A percentile compares a stretch with the other conserved stretches of the same genome.
Conservation (phyloP, 2,888 invertebrate genomes). For the Sphaerophoria taeniata region DNA sequence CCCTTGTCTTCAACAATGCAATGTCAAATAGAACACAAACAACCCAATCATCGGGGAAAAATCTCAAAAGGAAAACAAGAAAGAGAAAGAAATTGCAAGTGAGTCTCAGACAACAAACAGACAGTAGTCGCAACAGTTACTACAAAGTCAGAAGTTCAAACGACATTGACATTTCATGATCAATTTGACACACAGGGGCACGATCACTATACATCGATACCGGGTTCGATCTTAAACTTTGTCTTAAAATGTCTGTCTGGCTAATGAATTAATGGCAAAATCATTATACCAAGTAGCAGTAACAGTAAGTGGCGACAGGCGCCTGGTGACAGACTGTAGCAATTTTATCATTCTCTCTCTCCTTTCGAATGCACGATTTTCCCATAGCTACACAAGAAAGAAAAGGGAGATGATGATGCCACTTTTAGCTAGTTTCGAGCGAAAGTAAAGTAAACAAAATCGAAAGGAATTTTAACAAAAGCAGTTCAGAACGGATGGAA, state of each 20-base stretch:
- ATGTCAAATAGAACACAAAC: slow-evolving; percentile 61
- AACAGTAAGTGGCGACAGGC: slow-evolving; percentile 26
- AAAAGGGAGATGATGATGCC: slow-evolving; percentile 8
- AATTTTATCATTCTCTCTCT: background rate
- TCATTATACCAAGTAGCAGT: slow-evolving; percentile 44
- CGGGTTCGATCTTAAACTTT: background rate
- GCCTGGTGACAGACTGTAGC: slow-evolving; percentile 28
- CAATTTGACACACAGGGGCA: slow-evolving; percentile 82
- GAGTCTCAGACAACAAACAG: background rate
- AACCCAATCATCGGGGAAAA: background rate
- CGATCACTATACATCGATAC: slow-evolving; percentile 72
- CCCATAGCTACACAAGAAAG: background rate
- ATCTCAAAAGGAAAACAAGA: slow-evolving; percentile 9
- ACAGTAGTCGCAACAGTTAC: background rate
- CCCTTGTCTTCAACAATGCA: slow-evolving; percentile 32
- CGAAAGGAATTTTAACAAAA: slow-evolving; percentile 51
- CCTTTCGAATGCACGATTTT: slow-evolving; percentile 60
- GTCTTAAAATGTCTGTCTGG: slow-evolving; percentile 8
- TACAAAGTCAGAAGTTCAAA: slow-evolving; percentile 60
- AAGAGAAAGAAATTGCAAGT: slow-evolving; percentile 18
- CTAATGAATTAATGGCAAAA: slow-evolving; percentile 64
- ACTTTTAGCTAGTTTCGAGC: slow-evolving; percentile 16
- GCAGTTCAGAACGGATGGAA: slow-evolving; percentile 25
- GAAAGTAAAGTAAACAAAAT: slow-evolving; percentile 59
- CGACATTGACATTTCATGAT: slow-evolving; percentile 82